Conservation (phyloP, 1,140 invertebrate genomes). For the Bombus fervidus region DNA sequence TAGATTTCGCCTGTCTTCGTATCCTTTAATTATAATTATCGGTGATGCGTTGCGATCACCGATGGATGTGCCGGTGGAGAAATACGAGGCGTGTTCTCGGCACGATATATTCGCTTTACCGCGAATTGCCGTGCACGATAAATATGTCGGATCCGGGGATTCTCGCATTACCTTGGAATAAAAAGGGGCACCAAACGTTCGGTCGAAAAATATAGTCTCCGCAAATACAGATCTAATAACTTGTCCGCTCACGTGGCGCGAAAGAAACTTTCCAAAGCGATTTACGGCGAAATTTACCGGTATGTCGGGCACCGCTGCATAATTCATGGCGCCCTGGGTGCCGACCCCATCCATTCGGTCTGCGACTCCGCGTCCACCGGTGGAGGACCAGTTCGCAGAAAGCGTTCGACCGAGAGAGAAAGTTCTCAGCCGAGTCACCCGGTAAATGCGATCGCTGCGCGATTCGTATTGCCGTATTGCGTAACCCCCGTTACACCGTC, state of each 20-base stretch:
- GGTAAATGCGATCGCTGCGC: constrained; percentile 12
- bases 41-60: neutral
- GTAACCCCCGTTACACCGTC: neutral
- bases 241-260: constrained; percentile 55
- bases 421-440: constrained; percentile 30
- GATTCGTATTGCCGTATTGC: neutral
- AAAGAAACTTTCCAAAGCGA: constrained; percentile 59
- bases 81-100: constrained; percentile 25
- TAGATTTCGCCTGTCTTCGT: neutral
- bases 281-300: constrained; percentile 62
- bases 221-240: constrained; percentile 56
- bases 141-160: constrained; percentile 49
- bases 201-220: constrained; percentile 50
- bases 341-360: constrained; percentile 43
- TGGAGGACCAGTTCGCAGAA: constrained; percentile 56
- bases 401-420: constrained; percentile 35
- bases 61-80: constrained; percentile 1
- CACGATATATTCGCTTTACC: constrained; percentile 35
- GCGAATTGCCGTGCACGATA: constrained; percentile 42
- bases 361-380: constrained; percentile 44
- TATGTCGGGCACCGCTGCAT: constrained; percentile 57
- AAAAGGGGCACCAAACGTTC: constrained; percentile 24
- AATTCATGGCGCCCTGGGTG: constrained; percentile 58
- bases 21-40: constrained; percentile 26
- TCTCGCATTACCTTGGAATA: constrained; percentile 47